Evolutionary conservation across 2,113 vertebrate genomes (phyloP).

Genomic region (Rhea americana): DNA sequence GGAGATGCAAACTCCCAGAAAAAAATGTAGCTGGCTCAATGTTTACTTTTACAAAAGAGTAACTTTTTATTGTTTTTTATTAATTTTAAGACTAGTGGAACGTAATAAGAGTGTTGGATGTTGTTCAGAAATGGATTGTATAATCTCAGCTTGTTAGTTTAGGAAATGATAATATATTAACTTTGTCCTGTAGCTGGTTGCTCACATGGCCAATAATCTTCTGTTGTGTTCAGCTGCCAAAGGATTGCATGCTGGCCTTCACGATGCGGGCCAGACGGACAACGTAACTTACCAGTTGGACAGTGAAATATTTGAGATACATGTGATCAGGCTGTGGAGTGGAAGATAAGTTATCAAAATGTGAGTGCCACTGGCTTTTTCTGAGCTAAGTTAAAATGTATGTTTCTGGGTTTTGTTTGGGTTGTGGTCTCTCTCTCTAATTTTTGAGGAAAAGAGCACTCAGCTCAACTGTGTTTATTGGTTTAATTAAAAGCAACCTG

Average conservation of each 20-base stretch:
- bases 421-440: not conserved
- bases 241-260: not conserved
- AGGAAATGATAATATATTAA: not conserved
- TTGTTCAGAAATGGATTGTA: not conserved
- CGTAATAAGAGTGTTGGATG: not conserved
- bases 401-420: not conserved
- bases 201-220: not conserved
- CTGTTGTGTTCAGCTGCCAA: slow-evolving; percentile 3
- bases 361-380: not conserved
- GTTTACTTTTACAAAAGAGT: not conserved
- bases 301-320: not conserved
- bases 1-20: not conserved
- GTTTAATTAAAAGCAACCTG: slow-evolving; percentile 39
- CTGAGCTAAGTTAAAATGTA: not conserved
- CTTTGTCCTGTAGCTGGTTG: not conserved
- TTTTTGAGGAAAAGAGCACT: not conserved
- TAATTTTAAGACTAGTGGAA: not conserved
- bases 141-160: not conserved
- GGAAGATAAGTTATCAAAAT: not conserved
- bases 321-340: not conserved
- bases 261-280: not conserved
- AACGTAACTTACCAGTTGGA: not conserved
- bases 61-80: not conserved
- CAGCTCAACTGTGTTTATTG: not conserved
- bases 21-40: not conserved